These are phyloP conservation scores for Bufo bufo DNA, from an alignment of 2,113 vertebrate genomes.

Conservation along the genomic window DNA sequence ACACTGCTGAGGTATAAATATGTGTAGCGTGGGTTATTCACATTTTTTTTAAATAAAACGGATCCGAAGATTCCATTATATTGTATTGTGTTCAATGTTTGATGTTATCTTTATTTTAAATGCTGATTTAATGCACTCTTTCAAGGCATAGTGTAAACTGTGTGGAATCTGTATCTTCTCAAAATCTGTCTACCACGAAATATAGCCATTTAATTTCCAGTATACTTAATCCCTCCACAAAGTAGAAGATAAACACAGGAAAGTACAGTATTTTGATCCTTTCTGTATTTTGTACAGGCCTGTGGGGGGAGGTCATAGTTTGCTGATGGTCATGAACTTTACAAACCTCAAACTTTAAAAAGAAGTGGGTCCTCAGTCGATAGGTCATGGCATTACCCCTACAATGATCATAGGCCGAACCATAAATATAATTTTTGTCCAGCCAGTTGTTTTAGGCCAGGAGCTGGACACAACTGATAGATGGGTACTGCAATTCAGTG, in stretches of 20 bases:
- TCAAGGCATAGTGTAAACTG: slow-evolving; percentile 15
- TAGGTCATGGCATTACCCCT: background rate
- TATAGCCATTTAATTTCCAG: slow-evolving; percentile 12
- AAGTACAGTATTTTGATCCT: slow-evolving; percentile 6
- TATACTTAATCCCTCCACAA: slow-evolving; percentile 21
- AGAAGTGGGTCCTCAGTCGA: too few relatives aligned
- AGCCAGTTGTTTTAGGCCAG: too few relatives aligned
- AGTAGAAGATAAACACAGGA: slow-evolving; percentile 16
- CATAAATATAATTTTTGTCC: too few relatives aligned
- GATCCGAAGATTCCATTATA: background rate
- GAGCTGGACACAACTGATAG: too few relatives aligned
- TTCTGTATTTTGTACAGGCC: background rate
- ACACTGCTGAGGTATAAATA: background rate
- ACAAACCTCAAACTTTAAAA: background rate
- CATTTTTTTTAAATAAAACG: background rate
- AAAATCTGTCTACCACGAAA: background rate
- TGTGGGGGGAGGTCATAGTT: background rate
- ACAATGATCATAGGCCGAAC: background rate
- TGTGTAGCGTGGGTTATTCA: background rate
- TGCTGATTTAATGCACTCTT: background rate
- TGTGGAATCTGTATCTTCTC: slow-evolving; percentile 12
- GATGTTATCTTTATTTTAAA: slow-evolving; percentile 4
- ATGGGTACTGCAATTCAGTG: too few relatives aligned
- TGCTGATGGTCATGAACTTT: slow-evolving; percentile 2
- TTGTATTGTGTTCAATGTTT: background rate